phyloP scores from a whole-genome alignment of 2,113 vertebrate genomes.

The Sigmodon hispidus region DNA sequence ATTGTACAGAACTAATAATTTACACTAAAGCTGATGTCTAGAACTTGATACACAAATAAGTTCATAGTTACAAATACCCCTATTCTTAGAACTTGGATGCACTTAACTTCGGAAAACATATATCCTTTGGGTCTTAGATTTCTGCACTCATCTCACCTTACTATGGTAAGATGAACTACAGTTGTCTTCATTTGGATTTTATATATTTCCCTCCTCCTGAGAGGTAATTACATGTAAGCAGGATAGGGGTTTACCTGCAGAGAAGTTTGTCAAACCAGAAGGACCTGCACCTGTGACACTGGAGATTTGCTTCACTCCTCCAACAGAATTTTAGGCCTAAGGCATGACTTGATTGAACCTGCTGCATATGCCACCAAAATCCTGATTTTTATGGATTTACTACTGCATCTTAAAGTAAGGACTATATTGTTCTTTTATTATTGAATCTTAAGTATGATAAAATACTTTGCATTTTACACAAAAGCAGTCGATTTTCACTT shows the following conservation, averaged over 20 bases:
- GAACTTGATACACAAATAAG: background rate
- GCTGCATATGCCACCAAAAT: background rate
- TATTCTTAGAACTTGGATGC: background rate
- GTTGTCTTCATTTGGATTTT: background rate
- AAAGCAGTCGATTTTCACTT: background rate
- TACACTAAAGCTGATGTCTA: constrained; percentile 32
- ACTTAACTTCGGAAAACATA: background rate
- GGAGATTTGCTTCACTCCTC: background rate
- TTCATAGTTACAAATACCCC: background rate
- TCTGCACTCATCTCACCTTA: background rate
- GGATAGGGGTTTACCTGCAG: background rate
- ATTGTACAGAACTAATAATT: constrained; percentile 53
- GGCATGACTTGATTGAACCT: background rate
- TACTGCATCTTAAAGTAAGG: background rate
- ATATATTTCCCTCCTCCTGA: background rate
- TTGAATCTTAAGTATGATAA: background rate
- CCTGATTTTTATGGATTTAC: background rate
- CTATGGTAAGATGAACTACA: background rate
- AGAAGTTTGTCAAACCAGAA: background rate
- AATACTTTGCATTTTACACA: background rate
- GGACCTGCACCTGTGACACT: background rate
- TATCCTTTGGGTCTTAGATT: background rate
- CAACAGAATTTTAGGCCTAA: background rate
- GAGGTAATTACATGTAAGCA: background rate
- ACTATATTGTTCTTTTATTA: background rate